Conservation (phyloP, 2,113 vertebrate species). For the Chroicocephalus ridibundus region DNA sequence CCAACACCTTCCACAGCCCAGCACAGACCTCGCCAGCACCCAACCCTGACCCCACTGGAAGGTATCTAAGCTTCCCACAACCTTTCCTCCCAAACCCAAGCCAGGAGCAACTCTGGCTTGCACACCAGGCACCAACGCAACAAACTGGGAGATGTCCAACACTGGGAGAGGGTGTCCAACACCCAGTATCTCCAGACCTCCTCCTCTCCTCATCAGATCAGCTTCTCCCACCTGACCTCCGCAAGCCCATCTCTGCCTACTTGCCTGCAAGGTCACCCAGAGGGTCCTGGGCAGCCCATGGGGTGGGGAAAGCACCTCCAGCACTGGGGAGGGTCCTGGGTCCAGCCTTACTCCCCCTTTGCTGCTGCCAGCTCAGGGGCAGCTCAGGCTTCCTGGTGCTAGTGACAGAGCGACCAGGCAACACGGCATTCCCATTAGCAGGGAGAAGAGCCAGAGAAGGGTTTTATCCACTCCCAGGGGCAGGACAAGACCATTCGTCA, state of each 20-base stretch:
- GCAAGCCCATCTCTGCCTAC: neutral
- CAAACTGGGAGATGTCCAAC: neutral
- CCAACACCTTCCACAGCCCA: neutral
- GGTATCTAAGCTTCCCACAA: too few relatives aligned
- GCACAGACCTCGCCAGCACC: neutral
- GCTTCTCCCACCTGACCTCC: neutral
- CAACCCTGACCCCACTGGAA: neutral
- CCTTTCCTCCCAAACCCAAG: neutral
- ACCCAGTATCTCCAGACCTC: neutral
- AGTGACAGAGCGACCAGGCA: neutral
- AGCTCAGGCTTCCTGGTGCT: neutral
- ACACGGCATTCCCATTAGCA: fast-evolving
- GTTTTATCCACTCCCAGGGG: neutral
- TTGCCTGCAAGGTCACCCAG: neutral
- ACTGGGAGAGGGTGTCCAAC: too few relatives aligned
- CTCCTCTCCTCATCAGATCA: neutral
- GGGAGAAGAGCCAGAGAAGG: neutral
- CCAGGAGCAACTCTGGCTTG: neutral
- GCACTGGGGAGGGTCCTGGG: neutral
- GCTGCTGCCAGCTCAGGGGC: neutral
- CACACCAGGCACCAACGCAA: neutral
- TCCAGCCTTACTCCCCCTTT: neutral
- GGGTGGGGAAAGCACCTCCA: neutral
- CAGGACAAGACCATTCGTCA: neutral
- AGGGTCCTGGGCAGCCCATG: neutral